Percentiles rank a stretch among this genome's conserved stretches.
Conservation (phyloP, 2,797 vertebrate genomes). For the Sebastes cheni region DNA sequence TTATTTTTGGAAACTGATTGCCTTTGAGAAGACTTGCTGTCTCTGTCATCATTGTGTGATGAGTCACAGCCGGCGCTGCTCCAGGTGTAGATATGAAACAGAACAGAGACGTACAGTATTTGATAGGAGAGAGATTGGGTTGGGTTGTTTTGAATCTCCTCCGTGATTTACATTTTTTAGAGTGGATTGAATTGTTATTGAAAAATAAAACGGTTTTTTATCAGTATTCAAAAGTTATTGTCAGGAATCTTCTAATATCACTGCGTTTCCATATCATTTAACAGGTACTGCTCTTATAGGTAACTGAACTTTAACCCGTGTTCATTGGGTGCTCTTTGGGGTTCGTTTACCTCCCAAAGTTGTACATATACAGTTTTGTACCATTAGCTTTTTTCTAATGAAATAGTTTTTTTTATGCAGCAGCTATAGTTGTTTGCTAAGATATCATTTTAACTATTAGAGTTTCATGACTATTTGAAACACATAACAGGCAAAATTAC, state of each 20-base stretch:
- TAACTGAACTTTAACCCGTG: too few relatives aligned
- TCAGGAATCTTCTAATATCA: too few relatives aligned
- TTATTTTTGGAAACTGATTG: conserved; percentile 50
- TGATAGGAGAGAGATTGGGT: neutral
- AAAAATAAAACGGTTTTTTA: too few relatives aligned
- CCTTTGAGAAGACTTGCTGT: conserved; percentile 42
- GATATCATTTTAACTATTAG: too few relatives aligned
- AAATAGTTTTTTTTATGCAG: too few relatives aligned
- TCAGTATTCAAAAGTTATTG: too few relatives aligned
- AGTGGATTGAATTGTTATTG: neutral
- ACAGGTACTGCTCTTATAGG: too few relatives aligned
- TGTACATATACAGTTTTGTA: too few relatives aligned
- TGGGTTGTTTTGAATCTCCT: neutral
- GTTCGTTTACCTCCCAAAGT: too few relatives aligned
- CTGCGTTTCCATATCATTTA: rapidly evolving
- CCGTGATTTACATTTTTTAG: neutral
- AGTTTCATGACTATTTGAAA: neutral
- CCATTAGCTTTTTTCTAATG: too few relatives aligned
- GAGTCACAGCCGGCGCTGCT: conserved; percentile 41
- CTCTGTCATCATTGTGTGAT: conserved; percentile 44
- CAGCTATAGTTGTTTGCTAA: too few relatives aligned
- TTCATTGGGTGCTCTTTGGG: too few relatives aligned
- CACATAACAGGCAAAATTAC: neutral
- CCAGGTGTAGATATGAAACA: conserved; percentile 33
- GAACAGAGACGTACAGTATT: neutral